These are phyloP conservation scores for Dicaeum eximium DNA, from an alignment of 2,113 vertebrate genomes.

Conservation along the genomic window DNA sequence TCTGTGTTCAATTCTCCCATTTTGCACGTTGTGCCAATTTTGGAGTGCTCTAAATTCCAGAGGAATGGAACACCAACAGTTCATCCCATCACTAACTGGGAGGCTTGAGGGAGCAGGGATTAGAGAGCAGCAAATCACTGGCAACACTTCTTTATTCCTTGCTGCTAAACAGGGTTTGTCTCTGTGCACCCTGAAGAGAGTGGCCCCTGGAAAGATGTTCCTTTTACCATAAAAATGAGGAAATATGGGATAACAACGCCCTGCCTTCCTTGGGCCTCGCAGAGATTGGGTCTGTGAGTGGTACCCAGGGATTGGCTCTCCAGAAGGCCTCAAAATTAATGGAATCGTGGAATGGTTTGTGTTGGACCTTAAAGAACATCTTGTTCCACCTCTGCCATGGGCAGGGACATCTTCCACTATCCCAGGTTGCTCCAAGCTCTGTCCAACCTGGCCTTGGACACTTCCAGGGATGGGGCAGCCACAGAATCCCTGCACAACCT, in stretches of 20 bases:
- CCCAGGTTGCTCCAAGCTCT: fast-evolving
- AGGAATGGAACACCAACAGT: neutral
- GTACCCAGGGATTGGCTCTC: neutral
- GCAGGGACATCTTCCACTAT: neutral
- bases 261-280: neutral
- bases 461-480: neutral
- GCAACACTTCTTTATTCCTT: neutral
- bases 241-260: neutral
- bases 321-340: neutral
- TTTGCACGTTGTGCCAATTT: neutral
- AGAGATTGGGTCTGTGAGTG: neutral
- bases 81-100: slow-evolving; percentile 40
- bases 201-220: neutral
- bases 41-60: slow-evolving; percentile 16
- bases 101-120: slow-evolving; percentile 15
- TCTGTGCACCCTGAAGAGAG: neutral
- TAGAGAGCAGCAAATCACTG: slow-evolving; percentile 13
- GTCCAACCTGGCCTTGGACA: neutral
- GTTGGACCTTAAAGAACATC: neutral
- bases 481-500: neutral
- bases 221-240: neutral
- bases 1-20: neutral
- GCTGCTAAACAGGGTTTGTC: neutral
- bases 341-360: neutral
- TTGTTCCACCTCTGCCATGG: neutral